Base-by-base conservation (phyloP, 1,140 invertebrate species). In the Ylistrum balloti region DNA sequence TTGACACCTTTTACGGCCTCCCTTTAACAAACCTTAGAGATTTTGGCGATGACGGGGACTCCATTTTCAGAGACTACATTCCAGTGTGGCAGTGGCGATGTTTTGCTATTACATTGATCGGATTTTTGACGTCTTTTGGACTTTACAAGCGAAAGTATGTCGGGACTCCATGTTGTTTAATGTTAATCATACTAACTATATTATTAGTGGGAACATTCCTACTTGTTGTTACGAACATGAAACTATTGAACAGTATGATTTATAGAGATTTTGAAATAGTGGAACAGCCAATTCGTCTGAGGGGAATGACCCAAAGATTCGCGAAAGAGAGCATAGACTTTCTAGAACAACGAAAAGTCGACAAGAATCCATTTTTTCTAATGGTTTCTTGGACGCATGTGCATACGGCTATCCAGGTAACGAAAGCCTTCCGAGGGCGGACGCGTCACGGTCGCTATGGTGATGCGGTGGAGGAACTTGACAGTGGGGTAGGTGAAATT, bases 1-100 rank as follows among this genome's bases (percentile, higher is more conserved):
- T 97, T 94, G 95, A 97, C 92, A 95, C 95, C 85, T 97, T 96
- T 92, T 97, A 96, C 92, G 96, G 96, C 3, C 88, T 96, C 41
- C 96, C 96, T 22, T 92, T 96, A 11, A 95, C 96, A 17, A 96
- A 97, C 87, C 85, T 96, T 10, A 94, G 95, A 90, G 96, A 96
- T 90, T 96, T 95, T 92, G 95, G 95, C n/a, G 87, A 94, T 91
- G 93, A 94, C 28, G 92, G 91, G 10, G 91, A 91, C 0, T 87
- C 89, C 28, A 91, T 95, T 33, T n/a, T 94, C 15, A 86, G 86
- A 15, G 85, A 32, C 22, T 41, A 86, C 17, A 85, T 89, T 3
- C 92, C 93, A 10, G 88, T 88, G 20, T 33, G 88, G 34, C 92
- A 89, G 35, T 28, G 56, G 22, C 22, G 85, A 15, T 20, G 15